These are phyloP conservation scores for Heliconius hewitsoni DNA, from an alignment of 1,140 invertebrate species.

Conservation along the genomic window DNA sequence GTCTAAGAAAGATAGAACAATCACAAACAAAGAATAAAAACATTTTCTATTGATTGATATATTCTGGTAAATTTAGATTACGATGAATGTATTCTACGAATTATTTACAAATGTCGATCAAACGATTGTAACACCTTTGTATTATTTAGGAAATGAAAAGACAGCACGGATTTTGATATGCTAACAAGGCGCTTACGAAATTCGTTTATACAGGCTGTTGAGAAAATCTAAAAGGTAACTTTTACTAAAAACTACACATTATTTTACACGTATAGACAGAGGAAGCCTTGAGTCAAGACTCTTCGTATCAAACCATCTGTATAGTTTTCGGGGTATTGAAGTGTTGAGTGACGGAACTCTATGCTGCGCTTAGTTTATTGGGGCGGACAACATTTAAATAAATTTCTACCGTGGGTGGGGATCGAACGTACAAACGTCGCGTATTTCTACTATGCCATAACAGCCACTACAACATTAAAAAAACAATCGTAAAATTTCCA, in stretches of 20 bases:
- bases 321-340: too few species aligned
- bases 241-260: not conserved
- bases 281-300: too few species aligned
- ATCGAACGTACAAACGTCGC: too few species aligned
- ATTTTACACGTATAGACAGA: not conserved
- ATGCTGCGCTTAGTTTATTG: too few species aligned
- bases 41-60: not conserved
- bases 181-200: too few species aligned
- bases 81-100: not conserved
- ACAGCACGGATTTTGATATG: not conserved
- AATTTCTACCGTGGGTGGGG: too few species aligned
- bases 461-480: too few species aligned
- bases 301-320: too few species aligned
- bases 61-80: not conserved
- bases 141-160: not conserved
- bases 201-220: not conserved
- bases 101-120: slow-evolving; percentile 8
- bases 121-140: not conserved
- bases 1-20: not conserved
- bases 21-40: not conserved
- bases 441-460: too few species aligned
- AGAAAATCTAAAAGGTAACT: not conserved
- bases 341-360: too few species aligned
- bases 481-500: too few species aligned
- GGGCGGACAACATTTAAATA: too few species aligned